Percentiles rank a stretch among this genome's conserved stretches.
phyloP scores from a whole-genome alignment of 2,888 invertebrate species.

The Orgyia antiqua region DNA sequence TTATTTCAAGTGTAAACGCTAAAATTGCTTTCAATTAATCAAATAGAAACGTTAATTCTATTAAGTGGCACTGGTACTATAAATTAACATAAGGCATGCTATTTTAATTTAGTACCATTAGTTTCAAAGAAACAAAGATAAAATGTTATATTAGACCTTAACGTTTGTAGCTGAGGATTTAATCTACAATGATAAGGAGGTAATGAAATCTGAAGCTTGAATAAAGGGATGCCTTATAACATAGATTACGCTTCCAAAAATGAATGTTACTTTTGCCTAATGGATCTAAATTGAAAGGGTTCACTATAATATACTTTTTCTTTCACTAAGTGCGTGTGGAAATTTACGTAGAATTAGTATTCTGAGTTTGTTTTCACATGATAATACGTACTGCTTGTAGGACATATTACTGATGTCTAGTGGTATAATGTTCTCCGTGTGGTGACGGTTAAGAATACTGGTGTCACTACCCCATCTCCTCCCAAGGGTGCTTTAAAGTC shows the following conservation, averaged over 20 bases:
- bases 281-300: slow-evolving; percentile 2
- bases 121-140: slow-evolving; percentile 14
- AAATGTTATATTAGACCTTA: slow-evolving; percentile 11
- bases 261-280: slow-evolving; percentile 6
- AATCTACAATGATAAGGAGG: slow-evolving; percentile 2
- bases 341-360: too few species aligned
- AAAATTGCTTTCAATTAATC: slow-evolving; percentile 34
- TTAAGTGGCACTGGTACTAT: slow-evolving; percentile 24
- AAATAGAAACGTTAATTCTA: slow-evolving; percentile 36
- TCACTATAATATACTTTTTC: too few species aligned
- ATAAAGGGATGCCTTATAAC: slow-evolving; percentile 9
- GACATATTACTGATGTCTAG: too few species aligned
- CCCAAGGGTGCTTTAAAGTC: too few species aligned
- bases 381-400: too few species aligned
- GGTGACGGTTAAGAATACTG: too few species aligned
- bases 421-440: too few species aligned
- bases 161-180: not conserved
- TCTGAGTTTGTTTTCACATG: too few species aligned
- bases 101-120: slow-evolving; percentile 29
- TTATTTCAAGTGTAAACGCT: slow-evolving; percentile 26
- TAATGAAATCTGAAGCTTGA: slow-evolving; percentile 11
- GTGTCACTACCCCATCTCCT: too few species aligned
- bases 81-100: slow-evolving; percentile 33
- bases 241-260: slow-evolving; percentile 8
- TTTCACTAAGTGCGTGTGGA: too few species aligned